Conservation (phyloP, 2,888 invertebrate genomes). For the Xanthia togata region DNA sequence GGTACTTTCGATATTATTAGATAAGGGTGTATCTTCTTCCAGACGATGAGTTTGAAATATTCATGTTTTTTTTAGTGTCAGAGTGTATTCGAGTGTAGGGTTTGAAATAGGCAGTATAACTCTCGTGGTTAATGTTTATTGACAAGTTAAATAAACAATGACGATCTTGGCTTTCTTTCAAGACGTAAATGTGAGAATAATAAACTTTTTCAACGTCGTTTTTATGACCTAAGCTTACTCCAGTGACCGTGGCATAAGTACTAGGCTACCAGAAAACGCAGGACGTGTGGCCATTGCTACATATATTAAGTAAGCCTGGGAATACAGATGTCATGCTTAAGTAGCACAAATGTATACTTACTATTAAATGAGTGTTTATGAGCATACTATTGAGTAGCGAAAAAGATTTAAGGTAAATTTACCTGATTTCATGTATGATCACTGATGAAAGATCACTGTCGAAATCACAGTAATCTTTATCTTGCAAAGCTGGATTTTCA, state of each 20-base stretch:
- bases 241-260: neutral
- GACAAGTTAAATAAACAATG: neutral
- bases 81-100: conserved; percentile 9
- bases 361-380: neutral
- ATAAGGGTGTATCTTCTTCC: neutral
- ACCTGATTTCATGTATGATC: neutral
- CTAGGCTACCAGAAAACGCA: conserved; percentile 4
- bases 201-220: neutral
- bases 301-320: neutral
- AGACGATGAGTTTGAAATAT: conserved; percentile 6
- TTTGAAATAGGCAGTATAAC: neutral
- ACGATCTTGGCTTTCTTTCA: neutral
- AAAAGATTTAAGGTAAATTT: neutral
- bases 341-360: neutral
- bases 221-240: neutral
- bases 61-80: neutral
- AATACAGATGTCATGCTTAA: neutral
- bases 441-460: no score
- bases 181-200: neutral
- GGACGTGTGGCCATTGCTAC: neutral
- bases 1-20: conserved; percentile 15
- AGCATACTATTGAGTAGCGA: neutral
- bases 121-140: no score
- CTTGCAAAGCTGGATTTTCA: no score
- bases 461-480: neutral